phyloP scores from a whole-genome alignment of 2,888 invertebrate genomes.

The Mesochorus sp. region DNA sequence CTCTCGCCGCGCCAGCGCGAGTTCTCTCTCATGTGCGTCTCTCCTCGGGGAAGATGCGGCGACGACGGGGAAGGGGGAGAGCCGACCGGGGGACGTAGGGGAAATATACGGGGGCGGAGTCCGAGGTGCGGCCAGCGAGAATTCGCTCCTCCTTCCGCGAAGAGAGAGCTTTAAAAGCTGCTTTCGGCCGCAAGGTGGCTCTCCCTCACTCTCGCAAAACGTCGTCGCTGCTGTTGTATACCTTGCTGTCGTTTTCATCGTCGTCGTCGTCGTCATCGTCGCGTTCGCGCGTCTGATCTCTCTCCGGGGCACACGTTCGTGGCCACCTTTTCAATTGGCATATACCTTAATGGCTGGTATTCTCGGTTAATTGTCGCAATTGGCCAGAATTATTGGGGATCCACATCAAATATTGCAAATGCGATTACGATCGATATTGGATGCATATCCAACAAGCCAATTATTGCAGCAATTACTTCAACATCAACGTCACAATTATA shows the following conservation, averaged over 20 bases:
- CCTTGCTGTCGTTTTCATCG: not conserved
- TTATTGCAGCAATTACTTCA: no score
- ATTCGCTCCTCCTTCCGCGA: slow-evolving; percentile 76
- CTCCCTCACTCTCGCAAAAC: slow-evolving; percentile 5
- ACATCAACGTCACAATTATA: no score
- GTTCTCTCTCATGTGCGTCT: slow-evolving; percentile 46
- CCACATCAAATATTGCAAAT: no score
- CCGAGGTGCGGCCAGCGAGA: slow-evolving; percentile 77
- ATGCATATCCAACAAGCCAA: no score
- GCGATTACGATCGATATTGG: no score
- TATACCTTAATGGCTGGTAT: slow-evolving; percentile 23
- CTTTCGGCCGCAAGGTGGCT: slow-evolving; percentile 69
- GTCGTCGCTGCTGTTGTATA: not conserved
- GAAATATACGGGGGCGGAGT: slow-evolving; percentile 76
- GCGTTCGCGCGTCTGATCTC: not conserved
- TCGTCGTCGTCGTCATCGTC: slow-evolving; percentile 30
- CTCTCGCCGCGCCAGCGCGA: slow-evolving; percentile 53
- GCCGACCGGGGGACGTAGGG: slow-evolving; percentile 59
- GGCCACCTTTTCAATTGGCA: not conserved
- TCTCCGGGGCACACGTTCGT: not conserved
- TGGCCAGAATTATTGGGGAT: no score
- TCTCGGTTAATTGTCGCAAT: no score
- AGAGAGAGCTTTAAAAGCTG: slow-evolving; percentile 71
- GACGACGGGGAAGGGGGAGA: slow-evolving; percentile 42
- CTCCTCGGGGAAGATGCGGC: no score